Conservation (phyloP, 2,797 vertebrate species). For the Cottoperca gobio region DNA sequence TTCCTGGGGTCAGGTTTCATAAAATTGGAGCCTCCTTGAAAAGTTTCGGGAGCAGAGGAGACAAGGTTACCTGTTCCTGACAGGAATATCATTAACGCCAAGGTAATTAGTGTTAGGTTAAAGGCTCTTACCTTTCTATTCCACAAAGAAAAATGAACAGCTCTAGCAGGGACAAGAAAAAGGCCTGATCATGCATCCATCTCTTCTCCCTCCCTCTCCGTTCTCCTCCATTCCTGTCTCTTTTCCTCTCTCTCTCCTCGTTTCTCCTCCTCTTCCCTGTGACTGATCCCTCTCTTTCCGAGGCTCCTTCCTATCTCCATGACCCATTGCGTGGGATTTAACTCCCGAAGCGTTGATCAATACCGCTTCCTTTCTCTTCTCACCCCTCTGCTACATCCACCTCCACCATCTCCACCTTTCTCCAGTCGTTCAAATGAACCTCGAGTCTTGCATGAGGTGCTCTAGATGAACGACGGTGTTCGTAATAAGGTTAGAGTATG, state of each 20-base stretch:
- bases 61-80: background rate
- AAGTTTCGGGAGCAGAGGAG: background rate
- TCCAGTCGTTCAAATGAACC: constrained; percentile 76
- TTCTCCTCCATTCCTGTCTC: background rate
- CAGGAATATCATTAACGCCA: background rate
- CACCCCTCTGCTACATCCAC: constrained; percentile 15
- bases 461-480: background rate
- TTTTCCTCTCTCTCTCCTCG: background rate
- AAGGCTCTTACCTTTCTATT: background rate
- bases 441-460: background rate
- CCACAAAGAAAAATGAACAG: background rate
- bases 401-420: constrained; percentile 28
- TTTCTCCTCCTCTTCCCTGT: background rate
- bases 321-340: constrained; percentile 21
- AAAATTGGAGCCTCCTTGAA: background rate
- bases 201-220: background rate
- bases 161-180: background rate
- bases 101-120: background rate
- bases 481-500: background rate
- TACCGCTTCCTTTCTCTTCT: constrained; percentile 32
- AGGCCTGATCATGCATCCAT: background rate
- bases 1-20: background rate
- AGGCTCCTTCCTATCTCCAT: constrained; percentile 13
- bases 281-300: constrained; percentile 24
- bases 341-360: constrained; percentile 37